Base-by-base conservation (phyloP, 37 sponge, comb jelly and placozoan genomes). In the Agelas oroides region DNA sequence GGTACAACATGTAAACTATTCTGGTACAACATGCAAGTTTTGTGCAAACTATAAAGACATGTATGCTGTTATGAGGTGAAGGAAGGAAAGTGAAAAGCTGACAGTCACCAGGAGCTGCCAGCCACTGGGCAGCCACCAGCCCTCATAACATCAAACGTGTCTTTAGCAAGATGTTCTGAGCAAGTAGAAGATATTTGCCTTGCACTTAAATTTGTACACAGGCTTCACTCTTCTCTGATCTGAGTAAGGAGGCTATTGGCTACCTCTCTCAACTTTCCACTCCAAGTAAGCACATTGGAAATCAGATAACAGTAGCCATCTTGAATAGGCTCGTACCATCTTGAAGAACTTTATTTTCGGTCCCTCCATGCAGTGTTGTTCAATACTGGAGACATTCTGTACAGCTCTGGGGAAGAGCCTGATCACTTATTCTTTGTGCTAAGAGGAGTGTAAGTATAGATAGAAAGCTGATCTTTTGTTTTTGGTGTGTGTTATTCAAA, bases 281-380 rank as follows among this genome's bases (percentile, higher is more conserved):
- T 53, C 75, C 75, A 52, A 53, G 75, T 75, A n/a, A 75, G 75
- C n/a, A 12, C 46, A 46, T 12, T 46, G 8, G 46, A 46, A 40
- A 40, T 18, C n/a, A n/a, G 13, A 70, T 21, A 37, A 36, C 16
- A 38, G 59, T 32, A 59, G 19, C 58, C 59, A 33, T 6, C 5
- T 53, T 21, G 3, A 14, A 31, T 23, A 69, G 36, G 3, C 24
- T 73, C n/a, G n/a, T n/a, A n/a, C n/a, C n/a, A n/a, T n/a, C n/a
- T n/a, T n/a, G n/a, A n/a, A n/a, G n/a, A n/a, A n/a, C n/a, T n/a
- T n/a, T n/a, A n/a, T n/a, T n/a, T n/a, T n/a, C n/a, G n/a, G n/a
- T n/a, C n/a, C n/a, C n/a, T n/a, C n/a, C n/a, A 72, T 79, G 12
- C 53, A 79, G 79, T 79, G 16, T 53, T 79, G 0, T 79, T 79